Evolutionary conservation across 1,140 invertebrate species (phyloP), one percentile per base, ranked within the genome.

Genomic region (Apocrypta bakeri): DNA sequence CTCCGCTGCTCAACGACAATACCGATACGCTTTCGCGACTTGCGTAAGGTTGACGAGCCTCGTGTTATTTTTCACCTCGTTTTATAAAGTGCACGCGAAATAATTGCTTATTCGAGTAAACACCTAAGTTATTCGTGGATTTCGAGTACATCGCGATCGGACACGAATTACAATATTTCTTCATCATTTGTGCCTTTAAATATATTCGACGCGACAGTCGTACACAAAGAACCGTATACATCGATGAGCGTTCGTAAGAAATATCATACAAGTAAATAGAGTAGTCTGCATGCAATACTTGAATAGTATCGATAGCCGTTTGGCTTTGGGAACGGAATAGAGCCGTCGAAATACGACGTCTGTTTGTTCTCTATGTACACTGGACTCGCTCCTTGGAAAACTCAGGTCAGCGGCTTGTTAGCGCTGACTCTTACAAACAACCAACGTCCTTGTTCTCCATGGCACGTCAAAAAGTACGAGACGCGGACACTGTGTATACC

Each of bases 31-130:
- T 66, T 24, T 66, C 27, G 24, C 64, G 48, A 56, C 48, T 69
- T 69, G 68, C 68, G 68, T 31, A 69, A 69, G 68, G n/a, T 42
- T 56, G 69, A 72, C n/a, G 48, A 56, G 21, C 21, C 71, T 48
- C 71, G 7, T 73, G 2, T 42, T 73, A 37, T 42, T 14, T 40
- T 25, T 24, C 71, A 9, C 12, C 1, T 25, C 9, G n/a, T 24
- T 33, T 27, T 12, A 27, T 3, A 24, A 12, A 11, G 24, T 6
- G 24, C 27, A 4, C 9, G 25, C 25, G n/a, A n/a, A n/a, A n/a
- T n/a, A n/a, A n/a, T n/a, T n/a, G n/a, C n/a, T n/a, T n/a, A n/a
- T n/a, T n/a, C n/a, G n/a, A n/a, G n/a, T n/a, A n/a, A n/a, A n/a
- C n/a, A n/a, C n/a, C n/a, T n/a, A n/a, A n/a, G n/a, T n/a, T n/a